Base-by-base conservation (phyloP, 1,140 invertebrate genomes). In the Drosophila pachea region DNA sequence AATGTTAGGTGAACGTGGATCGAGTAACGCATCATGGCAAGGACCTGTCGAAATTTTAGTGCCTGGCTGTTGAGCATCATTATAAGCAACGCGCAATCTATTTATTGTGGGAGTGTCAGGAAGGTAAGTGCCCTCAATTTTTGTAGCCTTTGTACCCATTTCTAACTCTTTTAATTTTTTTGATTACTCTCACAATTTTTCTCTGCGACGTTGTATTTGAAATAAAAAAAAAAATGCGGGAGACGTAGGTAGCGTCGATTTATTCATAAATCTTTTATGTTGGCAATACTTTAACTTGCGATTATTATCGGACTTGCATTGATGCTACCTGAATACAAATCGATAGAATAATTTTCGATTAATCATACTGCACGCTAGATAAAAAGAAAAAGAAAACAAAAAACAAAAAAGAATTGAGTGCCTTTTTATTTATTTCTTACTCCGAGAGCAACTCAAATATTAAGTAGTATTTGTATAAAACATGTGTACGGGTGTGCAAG, bases 131-230 rank as follows among this genome's bases (percentile, higher is more conserved):
- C 73, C 83, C 14, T 88, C 87, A 2, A 88, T 72, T 79, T 88
- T 88, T 2, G 83, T 82, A 42, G 71, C 68, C 53, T 86, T 88
- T n/a, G 87, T 63, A 31, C 87, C 87, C 87, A 88, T 88, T 45
- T 11, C 49, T 11, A 48, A 32, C 6, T 5, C 36, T 32, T 40
- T 53, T 53, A 14, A 33, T 22, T n/a, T 31, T n/a, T 5, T 47
- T 35, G n/a, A 12, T 4, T 61, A 60, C 36, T 22, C 11, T 4
- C 9, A 40, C n/a, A 12, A 36, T 48, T 71, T 54, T 55, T 59
- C 38, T 16, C 31, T 73, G 45, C 47, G 59, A 31, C 11, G 32
- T 36, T 56, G 54, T 43, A 7, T 68, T 69, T 64, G 52, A 68
- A 69, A 58, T 64, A 49, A 73, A 68, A 22, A 68, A 68, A 61